Evolutionary conservation across 2,113 vertebrate species (phyloP).

Genomic region (Helogale parvula): DNA sequence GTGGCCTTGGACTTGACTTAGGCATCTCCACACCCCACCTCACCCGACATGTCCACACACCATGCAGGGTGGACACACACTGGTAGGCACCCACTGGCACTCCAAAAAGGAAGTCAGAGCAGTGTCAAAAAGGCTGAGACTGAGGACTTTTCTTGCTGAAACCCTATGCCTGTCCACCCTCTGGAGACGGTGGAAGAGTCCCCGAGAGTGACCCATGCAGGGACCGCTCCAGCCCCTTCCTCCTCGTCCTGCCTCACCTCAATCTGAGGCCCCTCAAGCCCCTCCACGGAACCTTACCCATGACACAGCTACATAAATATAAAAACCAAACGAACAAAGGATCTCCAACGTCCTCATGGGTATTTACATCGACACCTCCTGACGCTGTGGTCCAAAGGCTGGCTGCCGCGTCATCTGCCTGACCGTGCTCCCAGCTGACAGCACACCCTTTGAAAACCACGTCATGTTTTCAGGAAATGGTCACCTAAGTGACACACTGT

Average conservation of each 20-base stretch:
- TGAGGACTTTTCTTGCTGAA: background rate
- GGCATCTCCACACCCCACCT: too few species aligned
- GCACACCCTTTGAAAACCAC: background rate
- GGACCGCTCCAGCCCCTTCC: background rate
- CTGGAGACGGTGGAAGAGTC: too few species aligned
- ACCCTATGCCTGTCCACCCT: too few species aligned
- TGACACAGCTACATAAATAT: background rate
- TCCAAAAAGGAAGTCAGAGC: background rate
- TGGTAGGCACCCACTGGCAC: fast-evolving
- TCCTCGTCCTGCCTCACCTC: fast-evolving
- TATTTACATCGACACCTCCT: too few species aligned
- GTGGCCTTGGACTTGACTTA: too few species aligned
- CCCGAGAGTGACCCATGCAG: too few species aligned
- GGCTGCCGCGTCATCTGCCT: too few species aligned
- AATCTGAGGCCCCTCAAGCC: too few species aligned
- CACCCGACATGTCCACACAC: background rate
- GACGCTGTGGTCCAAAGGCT: background rate
- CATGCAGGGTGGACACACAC: fast-evolving
- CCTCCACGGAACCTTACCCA: fast-evolving
- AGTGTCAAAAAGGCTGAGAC: background rate
- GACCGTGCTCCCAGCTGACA: background rate
- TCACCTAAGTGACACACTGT: fast-evolving
- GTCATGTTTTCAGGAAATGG: fast-evolving
- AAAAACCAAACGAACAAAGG: too few species aligned
- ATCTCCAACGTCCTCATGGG: background rate